These are phyloP conservation scores for Polia nebulosa DNA, from an alignment of 2,888 invertebrate genomes.

Conservation along the genomic window DNA sequence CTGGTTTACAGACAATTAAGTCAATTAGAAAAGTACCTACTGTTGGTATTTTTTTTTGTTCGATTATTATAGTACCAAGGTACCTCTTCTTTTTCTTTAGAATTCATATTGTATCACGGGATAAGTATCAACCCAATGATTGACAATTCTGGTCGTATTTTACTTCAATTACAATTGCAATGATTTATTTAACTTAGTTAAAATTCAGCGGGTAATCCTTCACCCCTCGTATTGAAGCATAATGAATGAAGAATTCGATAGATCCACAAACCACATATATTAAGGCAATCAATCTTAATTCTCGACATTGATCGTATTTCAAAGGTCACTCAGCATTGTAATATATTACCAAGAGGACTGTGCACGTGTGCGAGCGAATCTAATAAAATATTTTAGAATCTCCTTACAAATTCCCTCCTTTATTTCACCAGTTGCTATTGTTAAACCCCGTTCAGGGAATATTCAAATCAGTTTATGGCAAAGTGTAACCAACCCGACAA, in stretches of 20 bases:
- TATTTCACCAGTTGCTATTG: slow-evolving; percentile 61
- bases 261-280: slow-evolving; percentile 40
- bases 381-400: slow-evolving; percentile 49
- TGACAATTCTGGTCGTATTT: not conserved
- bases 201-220: slow-evolving; percentile 49
- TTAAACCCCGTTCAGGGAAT: slow-evolving; percentile 62
- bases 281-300: slow-evolving; percentile 56
- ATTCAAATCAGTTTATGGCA: slow-evolving; percentile 67
- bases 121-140: not conserved
- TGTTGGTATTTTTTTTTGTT: slow-evolving; percentile 9
- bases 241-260: slow-evolving; percentile 46
- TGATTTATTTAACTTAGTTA: slow-evolving; percentile 44
- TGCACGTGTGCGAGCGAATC: slow-evolving; percentile 13
- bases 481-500: slow-evolving; percentile 66
- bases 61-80: not conserved
- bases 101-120: not conserved
- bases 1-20: slow-evolving; percentile 23
- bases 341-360: slow-evolving; percentile 38
- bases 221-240: slow-evolving; percentile 30
- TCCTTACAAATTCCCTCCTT: slow-evolving; percentile 46
- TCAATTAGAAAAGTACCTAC: slow-evolving; percentile 18
- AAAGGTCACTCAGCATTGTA: slow-evolving; percentile 42
- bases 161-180: slow-evolving; percentile 28
- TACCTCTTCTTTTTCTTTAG: not conserved
- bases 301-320: slow-evolving; percentile 44